Conservation (phyloP, 2,888 invertebrate species). For the Rhagonycha lutea region DNA sequence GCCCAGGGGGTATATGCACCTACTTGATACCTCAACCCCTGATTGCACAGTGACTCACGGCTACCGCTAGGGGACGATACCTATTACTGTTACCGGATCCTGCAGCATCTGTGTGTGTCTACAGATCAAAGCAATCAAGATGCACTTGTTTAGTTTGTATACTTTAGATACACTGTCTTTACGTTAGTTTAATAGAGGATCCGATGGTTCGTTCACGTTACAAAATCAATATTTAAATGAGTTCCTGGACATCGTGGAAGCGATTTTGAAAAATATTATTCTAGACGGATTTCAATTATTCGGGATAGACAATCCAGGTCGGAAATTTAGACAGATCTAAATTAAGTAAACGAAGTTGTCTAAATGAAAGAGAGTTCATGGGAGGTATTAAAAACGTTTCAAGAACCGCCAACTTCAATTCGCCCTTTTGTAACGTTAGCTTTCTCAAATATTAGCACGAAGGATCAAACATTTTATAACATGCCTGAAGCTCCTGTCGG, state of each 20-base stretch:
- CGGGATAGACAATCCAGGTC: slow-evolving; percentile 41
- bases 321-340: slow-evolving; percentile 36
- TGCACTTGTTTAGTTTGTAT: slow-evolving; percentile 53
- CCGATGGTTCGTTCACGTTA: slow-evolving; percentile 10
- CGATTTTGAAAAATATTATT: slow-evolving; percentile 39
- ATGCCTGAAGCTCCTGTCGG: slow-evolving; percentile 35
- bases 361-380: slow-evolving; percentile 27
- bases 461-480: slow-evolving; percentile 51
- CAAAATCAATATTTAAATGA: slow-evolving; percentile 13
- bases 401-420: slow-evolving; percentile 25
- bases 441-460: slow-evolving; percentile 46
- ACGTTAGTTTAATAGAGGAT: slow-evolving; percentile 5
- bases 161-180: slow-evolving; percentile 20
- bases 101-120: slow-evolving; percentile 53
- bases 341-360: slow-evolving; percentile 25
- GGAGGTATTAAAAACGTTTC: slow-evolving; percentile 37
- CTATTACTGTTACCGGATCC: slow-evolving; percentile 53
- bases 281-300: slow-evolving; percentile 42
- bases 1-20: slow-evolving; percentile 35
- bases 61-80: slow-evolving; percentile 43
- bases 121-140: slow-evolving; percentile 56
- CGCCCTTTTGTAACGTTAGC: slow-evolving; percentile 45
- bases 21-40: slow-evolving; percentile 43
- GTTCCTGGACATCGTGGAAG: background rate
- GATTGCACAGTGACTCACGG: slow-evolving; percentile 55